Percentiles rank a stretch among this genome's conserved stretches.
Conservation (phyloP, 2,113 vertebrate species). For the Tragelaphus strepsiceros region DNA sequence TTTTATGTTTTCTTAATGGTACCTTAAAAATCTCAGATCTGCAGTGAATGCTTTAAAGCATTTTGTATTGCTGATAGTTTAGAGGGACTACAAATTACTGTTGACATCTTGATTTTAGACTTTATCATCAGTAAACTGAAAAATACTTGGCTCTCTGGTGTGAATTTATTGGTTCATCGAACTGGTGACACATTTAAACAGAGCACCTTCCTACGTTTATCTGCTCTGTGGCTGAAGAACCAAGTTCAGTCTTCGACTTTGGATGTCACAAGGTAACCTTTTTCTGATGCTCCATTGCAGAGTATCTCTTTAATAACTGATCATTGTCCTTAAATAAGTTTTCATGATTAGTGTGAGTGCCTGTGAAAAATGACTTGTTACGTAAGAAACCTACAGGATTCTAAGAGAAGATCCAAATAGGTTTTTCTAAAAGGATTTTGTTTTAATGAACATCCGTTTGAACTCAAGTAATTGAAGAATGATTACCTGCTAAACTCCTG, state of each 20-base stretch:
- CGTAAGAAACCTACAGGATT: not conserved
- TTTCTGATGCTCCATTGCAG: not conserved
- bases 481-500: not conserved
- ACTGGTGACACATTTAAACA: constrained; percentile 77
- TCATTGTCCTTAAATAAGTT: not conserved
- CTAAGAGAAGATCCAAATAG: not conserved
- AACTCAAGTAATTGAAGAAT: not conserved
- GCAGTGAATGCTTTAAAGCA: not conserved
- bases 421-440: not conserved
- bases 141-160: constrained; percentile 87
- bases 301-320: not conserved
- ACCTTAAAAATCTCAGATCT: constrained; percentile 7
- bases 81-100: constrained; percentile 30
- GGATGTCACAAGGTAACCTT: constrained; percentile 88
- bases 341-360: not conserved
- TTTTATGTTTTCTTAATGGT: constrained; percentile 40
- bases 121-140: constrained; percentile 87
- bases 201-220: constrained; percentile 85
- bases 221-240: constrained; percentile 89
- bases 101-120: constrained; percentile 78
- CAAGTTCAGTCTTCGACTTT: constrained; percentile 84
- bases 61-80: not conserved
- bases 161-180: constrained; percentile 85
- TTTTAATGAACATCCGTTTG: not conserved
- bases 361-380: not conserved